These are phyloP conservation scores for Malachius bipustulatus DNA, from an alignment of 2,888 invertebrate species.

Conservation along the genomic window DNA sequence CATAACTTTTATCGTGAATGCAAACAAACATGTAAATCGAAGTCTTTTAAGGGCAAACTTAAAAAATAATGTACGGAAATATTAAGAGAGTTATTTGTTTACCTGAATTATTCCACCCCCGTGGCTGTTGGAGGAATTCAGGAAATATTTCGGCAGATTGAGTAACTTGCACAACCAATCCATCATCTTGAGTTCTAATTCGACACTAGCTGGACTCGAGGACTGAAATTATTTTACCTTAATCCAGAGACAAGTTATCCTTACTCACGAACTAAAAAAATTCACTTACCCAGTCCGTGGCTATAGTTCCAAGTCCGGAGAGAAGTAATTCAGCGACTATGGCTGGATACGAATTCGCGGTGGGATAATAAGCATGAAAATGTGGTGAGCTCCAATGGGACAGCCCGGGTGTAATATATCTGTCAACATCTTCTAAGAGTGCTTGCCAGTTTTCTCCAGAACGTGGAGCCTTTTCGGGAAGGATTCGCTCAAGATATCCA, in stretches of 20 bases:
- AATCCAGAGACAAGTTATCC: too few species aligned
- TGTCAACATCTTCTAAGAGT: constrained; percentile 74
- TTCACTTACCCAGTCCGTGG: constrained; percentile 26
- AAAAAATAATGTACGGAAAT: too few species aligned
- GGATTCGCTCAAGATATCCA: constrained; percentile 68
- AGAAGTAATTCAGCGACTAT: constrained; percentile 56
- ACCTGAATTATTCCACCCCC: constrained; percentile 81
- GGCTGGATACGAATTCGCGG: constrained; percentile 75
- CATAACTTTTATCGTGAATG: too few species aligned
- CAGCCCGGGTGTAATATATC: constrained; percentile 81
- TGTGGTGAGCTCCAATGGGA: constrained; percentile 92
- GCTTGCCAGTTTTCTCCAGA: constrained; percentile 75
- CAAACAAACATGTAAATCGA: too few species aligned
- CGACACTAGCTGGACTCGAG: constrained; percentile 58
- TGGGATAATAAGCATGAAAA: constrained; percentile 87
- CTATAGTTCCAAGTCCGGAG: constrained; percentile 25
- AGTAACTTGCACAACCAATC: constrained; percentile 86
- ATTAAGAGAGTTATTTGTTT: too few species aligned
- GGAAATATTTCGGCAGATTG: constrained; percentile 67
- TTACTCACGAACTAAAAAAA: neutral
- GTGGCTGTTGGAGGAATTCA: constrained; percentile 60
- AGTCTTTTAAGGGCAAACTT: too few species aligned
- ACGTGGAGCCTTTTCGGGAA: constrained; percentile 73
- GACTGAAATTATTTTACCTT: too few species aligned
- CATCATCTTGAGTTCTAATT: constrained; percentile 81